Evolutionary conservation across 2,888 invertebrate species (phyloP).

Genomic region (Euplexia lucipara): DNA sequence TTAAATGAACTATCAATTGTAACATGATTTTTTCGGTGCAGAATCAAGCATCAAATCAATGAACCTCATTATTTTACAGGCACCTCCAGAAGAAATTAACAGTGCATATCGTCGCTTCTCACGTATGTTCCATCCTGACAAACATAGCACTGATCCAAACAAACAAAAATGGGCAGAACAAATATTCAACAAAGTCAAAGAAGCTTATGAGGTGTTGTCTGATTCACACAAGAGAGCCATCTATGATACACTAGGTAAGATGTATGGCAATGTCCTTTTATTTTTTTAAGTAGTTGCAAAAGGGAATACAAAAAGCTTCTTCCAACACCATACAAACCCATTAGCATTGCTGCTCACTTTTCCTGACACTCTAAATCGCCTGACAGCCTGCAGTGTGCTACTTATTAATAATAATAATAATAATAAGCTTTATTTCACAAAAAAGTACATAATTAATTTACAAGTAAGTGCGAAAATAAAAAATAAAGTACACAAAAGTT

Average conservation of each 20-base stretch:
- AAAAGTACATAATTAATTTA: too few relatives aligned
- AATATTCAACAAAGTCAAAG: slow-evolving; percentile 97
- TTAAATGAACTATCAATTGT: too few relatives aligned
- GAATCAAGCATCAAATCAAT: background rate
- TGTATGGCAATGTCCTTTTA: background rate
- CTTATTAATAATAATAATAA: too few relatives aligned
- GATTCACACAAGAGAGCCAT: slow-evolving; percentile 98
- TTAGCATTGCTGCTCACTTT: too few relatives aligned
- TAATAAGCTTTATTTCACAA: too few relatives aligned
- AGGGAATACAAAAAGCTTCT: too few relatives aligned
- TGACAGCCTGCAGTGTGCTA: too few relatives aligned
- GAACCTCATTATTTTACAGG: slow-evolving; percentile 91
- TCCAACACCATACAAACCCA: too few relatives aligned
- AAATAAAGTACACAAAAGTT: too few relatives aligned
- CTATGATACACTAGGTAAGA: slow-evolving; percentile 94
- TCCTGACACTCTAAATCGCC: too few relatives aligned
- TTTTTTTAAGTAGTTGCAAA: too few relatives aligned
- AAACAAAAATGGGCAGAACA: slow-evolving; percentile 97
- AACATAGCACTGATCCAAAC: slow-evolving; percentile 95
- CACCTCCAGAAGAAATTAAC: slow-evolving; percentile 97
- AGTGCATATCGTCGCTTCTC: slow-evolving; percentile 98
- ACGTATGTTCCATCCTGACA: slow-evolving; percentile 98
- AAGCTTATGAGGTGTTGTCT: slow-evolving; percentile 98
- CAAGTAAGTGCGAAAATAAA: too few relatives aligned
- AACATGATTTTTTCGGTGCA: background rate